These are phyloP conservation scores for Sterna hirundo DNA, from an alignment of 2,113 vertebrate species.

Conservation along the genomic window DNA sequence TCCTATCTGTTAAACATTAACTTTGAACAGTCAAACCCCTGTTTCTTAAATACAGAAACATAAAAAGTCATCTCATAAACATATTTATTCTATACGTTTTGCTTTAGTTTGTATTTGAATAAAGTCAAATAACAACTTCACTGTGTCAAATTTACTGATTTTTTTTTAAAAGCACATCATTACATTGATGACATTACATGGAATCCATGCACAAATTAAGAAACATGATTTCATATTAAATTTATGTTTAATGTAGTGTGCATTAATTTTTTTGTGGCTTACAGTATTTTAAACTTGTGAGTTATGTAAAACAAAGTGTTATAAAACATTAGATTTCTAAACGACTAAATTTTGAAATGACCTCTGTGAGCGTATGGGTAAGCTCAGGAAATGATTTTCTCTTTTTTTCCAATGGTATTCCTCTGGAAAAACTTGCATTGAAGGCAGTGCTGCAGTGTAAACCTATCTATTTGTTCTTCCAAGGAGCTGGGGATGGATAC, in stretches of 20 bases:
- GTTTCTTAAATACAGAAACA: not conserved
- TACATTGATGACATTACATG: not conserved
- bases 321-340: not conserved
- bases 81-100: not conserved
- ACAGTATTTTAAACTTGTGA: not conserved
- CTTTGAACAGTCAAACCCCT: not conserved
- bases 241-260: not conserved
- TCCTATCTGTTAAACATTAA: not conserved
- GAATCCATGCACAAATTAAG: not conserved
- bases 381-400: not conserved
- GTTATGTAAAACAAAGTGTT: not conserved
- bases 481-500: not conserved
- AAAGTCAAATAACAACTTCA: not conserved
- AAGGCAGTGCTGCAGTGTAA: not conserved
- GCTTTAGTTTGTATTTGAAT: not conserved
- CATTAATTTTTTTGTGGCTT: not conserved
- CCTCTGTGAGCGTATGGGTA: not conserved
- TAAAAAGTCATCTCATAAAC: not conserved
- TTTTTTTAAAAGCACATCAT: not conserved
- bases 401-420: not conserved
- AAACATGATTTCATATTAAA: not conserved
- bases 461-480: not conserved
- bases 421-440: slow-evolving; percentile 7
- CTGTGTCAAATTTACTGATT: not conserved
- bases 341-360: not conserved